Evolutionary conservation across 2,113 vertebrate genomes (phyloP).

Genomic region (Serranochromis macrocephalus): DNA sequence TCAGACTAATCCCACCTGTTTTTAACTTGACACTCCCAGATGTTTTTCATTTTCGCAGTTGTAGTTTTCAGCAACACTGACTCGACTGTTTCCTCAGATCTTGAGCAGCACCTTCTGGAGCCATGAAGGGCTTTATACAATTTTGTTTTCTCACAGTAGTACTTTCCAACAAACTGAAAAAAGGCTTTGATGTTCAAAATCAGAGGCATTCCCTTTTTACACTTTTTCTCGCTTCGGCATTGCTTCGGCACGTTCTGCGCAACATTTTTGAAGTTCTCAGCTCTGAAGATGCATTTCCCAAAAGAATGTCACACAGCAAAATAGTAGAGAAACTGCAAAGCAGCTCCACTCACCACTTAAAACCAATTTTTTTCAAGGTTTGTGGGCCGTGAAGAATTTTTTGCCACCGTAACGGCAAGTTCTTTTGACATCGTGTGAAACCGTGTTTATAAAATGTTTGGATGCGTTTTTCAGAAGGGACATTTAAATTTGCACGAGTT

Average conservation of each 20-base stretch:
- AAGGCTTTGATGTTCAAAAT: background rate
- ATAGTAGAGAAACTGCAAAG: background rate
- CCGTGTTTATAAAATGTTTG: background rate
- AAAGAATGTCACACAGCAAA: background rate
- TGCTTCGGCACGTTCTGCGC: background rate
- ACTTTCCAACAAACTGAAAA: background rate
- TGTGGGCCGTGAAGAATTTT: background rate
- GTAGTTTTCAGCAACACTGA: background rate
- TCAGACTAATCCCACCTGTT: background rate
- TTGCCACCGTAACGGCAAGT: background rate
- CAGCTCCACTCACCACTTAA: background rate
- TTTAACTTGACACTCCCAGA: background rate
- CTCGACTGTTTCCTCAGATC: background rate
- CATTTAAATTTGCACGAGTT: background rate
- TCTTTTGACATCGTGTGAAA: background rate
- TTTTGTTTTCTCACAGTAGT: background rate
- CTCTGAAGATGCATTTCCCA: background rate
- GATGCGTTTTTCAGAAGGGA: background rate
- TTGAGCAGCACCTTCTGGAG: background rate
- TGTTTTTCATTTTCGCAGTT: background rate
- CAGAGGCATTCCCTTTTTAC: background rate
- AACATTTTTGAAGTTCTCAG: background rate
- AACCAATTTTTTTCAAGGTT: background rate
- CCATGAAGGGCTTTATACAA: background rate
- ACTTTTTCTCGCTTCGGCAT: background rate